phyloP scores from a whole-genome alignment of 2,797 vertebrate species.

The Luscinia luscinia region DNA sequence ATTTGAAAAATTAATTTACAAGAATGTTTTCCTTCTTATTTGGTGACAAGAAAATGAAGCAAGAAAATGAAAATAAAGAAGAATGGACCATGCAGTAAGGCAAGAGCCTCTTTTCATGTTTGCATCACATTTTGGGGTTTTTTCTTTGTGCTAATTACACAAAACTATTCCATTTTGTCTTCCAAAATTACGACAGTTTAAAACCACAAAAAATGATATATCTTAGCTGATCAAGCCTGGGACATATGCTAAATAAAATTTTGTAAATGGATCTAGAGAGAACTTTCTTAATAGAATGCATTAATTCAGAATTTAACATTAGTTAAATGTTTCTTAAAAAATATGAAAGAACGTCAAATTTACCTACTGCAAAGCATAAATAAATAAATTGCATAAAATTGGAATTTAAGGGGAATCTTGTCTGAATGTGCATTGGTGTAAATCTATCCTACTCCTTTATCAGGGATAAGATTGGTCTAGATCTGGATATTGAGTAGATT shows the following conservation, averaged over 20 bases:
- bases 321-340: not conserved
- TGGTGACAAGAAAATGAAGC: not conserved
- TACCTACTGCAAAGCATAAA: not conserved
- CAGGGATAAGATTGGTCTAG: not conserved
- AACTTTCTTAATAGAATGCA: not conserved
- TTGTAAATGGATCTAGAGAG: not conserved
- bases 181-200: not conserved
- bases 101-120: not conserved
- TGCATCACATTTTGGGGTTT: not conserved
- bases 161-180: not conserved
- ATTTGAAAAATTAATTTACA: not conserved
- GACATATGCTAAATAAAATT: not conserved
- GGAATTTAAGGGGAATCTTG: not conserved
- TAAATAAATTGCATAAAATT: not conserved
- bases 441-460: not conserved
- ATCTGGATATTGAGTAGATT: not conserved
- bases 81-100: not conserved
- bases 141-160: not conserved
- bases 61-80: not conserved
- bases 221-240: not conserved
- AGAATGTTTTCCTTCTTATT: not conserved
- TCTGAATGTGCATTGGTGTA: not conserved
- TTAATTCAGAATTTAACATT: not conserved
- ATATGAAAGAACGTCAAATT: not conserved
- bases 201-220: fast-evolving